Evolutionary conservation across 2,888 invertebrate species (phyloP), one percentile per base, ranked within the genome.

Genomic region (Agrenia bidenticulata): DNA sequence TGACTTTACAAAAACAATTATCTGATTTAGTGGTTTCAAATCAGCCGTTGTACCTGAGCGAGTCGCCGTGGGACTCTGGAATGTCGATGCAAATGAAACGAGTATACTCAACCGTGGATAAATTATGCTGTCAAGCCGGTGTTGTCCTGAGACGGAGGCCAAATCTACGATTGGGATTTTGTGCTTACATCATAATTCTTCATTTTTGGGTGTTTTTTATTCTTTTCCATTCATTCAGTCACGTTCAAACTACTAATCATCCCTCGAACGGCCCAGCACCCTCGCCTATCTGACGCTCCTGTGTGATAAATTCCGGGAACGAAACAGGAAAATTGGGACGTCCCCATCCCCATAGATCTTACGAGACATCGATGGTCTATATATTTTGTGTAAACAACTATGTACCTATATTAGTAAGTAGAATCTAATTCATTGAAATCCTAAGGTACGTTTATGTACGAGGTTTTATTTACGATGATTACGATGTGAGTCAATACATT

Each of bases 51-150:
- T 86, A 90, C 73, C 82, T 90, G 80, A 83, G 86, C 70, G 89
- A 90, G 75, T 87, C 86, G 73, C 89, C 90, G 5, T 87, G 88
- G 77, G 91, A 92, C 78, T 87, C 88, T 51, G 84, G 87, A 17
- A 86, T 92, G 50, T 85, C 90, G 0, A 83, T 88, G 69, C 83
- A 87, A 75, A 88, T 92, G 19, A 92, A 91, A 80, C 83, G 87
- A 72, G 90, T 89, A 9, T 89, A 89, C 77, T 88, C 88, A 45
- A 84, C 86, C 17, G 82, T 92, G 23, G 91, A 92, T 80, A 85
- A 87, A 23, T 84, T 92, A 61, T 90, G 93, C 59, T 71, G 69
- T 57, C 74, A 75, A 67, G 65, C 75, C 49, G 76, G 73, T 9
- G 45, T 76, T 11, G 75, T 73, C 1, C 62, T 76, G 45, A 41